phyloP scores from a whole-genome alignment of 1,140 invertebrate genomes.

The Leptopilina boulardi region DNA sequence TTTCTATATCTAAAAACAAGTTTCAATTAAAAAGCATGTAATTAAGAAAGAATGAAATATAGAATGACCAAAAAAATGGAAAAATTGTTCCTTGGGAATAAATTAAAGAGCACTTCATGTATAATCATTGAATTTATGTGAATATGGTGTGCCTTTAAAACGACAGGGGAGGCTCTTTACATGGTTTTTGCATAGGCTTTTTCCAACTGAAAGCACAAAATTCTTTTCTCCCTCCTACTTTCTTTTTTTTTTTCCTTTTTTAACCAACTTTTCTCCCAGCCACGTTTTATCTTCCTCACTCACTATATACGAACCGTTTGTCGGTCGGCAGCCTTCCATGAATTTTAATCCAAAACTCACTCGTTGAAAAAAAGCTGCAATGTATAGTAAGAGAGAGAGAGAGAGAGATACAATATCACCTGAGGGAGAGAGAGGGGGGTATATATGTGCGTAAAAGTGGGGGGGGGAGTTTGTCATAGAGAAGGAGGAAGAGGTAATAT shows the following conservation, averaged over 20 bases:
- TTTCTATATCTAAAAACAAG: too few relatives aligned
- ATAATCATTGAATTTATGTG: neutral
- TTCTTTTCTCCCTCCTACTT: neutral
- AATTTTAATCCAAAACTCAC: constrained; percentile 65
- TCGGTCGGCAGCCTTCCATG: constrained; percentile 58
- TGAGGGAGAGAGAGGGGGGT: constrained; percentile 37
- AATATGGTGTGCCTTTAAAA: neutral
- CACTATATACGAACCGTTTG: constrained; percentile 49
- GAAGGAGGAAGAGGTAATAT: constrained; percentile 56
- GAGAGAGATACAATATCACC: neutral
- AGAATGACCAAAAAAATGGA: too few relatives aligned
- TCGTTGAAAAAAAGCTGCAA: constrained; percentile 46
- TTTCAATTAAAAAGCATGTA: too few relatives aligned
- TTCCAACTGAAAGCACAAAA: constrained; percentile 28
- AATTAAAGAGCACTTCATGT: neutral
- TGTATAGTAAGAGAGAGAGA: too few relatives aligned
- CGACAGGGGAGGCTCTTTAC: constrained; percentile 6
- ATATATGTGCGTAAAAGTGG: neutral
- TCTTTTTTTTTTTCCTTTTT: neutral
- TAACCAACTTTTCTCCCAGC: constrained; percentile 5
- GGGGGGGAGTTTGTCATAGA: too few relatives aligned
- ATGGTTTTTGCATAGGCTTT: constrained; percentile 10
- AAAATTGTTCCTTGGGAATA: neutral
- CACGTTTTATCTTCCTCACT: constrained; percentile 29
- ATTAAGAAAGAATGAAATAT: too few relatives aligned